Conservation (phyloP, 2,797 vertebrate genomes). For the Myoxocephalus aenaeus region DNA sequence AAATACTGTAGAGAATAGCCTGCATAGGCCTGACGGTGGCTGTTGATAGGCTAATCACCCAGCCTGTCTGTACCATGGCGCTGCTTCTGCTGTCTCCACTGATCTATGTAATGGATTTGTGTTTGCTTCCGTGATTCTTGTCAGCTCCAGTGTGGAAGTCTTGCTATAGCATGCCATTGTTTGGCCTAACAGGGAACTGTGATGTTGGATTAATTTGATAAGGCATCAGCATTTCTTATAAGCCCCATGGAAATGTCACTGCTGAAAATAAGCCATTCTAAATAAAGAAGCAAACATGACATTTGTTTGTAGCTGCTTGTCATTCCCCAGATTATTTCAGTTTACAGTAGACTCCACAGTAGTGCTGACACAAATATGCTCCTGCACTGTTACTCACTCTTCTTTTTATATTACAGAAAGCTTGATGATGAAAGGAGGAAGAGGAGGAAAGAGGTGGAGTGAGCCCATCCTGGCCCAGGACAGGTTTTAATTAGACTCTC, state of each 20-base stretch:
- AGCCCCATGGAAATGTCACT: conserved; percentile 35
- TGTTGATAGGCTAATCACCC: conserved; percentile 65
- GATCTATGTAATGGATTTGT: not conserved
- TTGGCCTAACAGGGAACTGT: conserved; percentile 11
- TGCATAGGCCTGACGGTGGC: conserved; percentile 31
- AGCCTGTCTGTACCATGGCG: conserved; percentile 19
- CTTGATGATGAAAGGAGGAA: conserved; percentile 61
- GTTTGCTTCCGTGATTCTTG: not conserved
- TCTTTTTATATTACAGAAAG: conserved; percentile 45
- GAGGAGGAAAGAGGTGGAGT: conserved; percentile 54
- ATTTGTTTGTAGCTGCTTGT: conserved; percentile 53
- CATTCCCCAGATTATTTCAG: conserved; percentile 35
- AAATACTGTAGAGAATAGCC: conserved; percentile 5
- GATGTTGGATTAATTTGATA: conserved; percentile 48
- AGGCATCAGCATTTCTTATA: conserved; percentile 26
- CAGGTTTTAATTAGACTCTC: conserved; percentile 46
- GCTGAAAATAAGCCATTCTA: conserved; percentile 55
- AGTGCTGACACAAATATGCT: not conserved
- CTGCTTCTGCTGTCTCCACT: not conserved
- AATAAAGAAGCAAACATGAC: conserved; percentile 54
- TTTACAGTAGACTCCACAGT: conserved; percentile 15
- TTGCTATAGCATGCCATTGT: not conserved
- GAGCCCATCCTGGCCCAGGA: conserved; percentile 36
- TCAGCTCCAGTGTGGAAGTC: not conserved
- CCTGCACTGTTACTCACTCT: conserved; percentile 27